These are phyloP conservation scores for Cataglyphis hispanica DNA, from an alignment of 1,140 invertebrate species.

Conservation along the genomic window DNA sequence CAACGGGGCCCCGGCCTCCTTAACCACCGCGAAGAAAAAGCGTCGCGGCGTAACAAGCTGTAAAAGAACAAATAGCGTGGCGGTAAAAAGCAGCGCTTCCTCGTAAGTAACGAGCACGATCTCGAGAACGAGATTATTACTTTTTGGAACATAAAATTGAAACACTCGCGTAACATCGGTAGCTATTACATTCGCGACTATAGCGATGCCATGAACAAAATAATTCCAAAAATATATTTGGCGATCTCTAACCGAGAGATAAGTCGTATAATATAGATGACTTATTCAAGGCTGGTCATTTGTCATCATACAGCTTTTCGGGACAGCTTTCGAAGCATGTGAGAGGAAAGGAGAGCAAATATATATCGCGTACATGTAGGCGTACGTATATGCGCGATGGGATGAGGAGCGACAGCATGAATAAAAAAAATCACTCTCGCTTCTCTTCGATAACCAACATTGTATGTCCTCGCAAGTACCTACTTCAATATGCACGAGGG, in stretches of 20 bases:
- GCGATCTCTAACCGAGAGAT: constrained; percentile 10
- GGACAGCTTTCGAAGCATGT: constrained; percentile 10
- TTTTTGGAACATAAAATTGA: constrained; percentile 44
- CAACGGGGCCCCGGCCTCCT: constrained; percentile 34
- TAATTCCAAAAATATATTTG: constrained; percentile 30
- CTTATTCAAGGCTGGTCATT: constrained; percentile 39
- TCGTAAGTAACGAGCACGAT: constrained; percentile 58
- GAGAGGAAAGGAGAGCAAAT: constrained; percentile 35
- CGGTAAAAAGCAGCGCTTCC: constrained; percentile 48
- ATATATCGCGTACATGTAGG: background rate
- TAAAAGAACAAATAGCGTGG: constrained; percentile 53
- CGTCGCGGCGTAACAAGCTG: constrained; percentile 51
- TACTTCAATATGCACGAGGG: constrained; percentile 50
- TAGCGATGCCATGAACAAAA: constrained; percentile 22
- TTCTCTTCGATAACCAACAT: constrained; percentile 54
- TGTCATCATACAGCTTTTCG: constrained; percentile 47
- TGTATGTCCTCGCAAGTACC: constrained; percentile 35
- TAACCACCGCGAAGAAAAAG: constrained; percentile 53
- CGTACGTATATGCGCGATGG: background rate
- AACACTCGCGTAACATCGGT: constrained; percentile 52
- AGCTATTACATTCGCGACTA: constrained; percentile 3
- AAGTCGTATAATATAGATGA: constrained; percentile 29
- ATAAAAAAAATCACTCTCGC: background rate
- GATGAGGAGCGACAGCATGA: background rate
- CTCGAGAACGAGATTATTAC: constrained; percentile 58